phyloP scores from a whole-genome alignment of 2,888 invertebrate species.

The Dione juno region DNA sequence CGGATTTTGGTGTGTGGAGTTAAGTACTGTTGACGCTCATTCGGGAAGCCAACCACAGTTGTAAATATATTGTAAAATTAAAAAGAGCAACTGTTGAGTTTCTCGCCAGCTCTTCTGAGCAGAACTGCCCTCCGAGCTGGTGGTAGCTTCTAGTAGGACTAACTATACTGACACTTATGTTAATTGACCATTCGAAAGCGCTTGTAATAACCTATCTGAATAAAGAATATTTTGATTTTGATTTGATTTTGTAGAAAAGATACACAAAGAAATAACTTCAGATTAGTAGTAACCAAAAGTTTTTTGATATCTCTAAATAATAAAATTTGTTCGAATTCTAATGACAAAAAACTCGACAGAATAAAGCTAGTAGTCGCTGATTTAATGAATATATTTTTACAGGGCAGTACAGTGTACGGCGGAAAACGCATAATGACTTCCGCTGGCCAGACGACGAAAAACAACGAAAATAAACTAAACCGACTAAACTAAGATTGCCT shows the following conservation, averaged over 20 bases:
- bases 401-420: slow-evolving; percentile 70
- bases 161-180: too few species aligned
- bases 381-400: slow-evolving; percentile 80
- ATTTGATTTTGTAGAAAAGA: neutral
- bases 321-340: slow-evolving; percentile 39
- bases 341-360: slow-evolving; percentile 55
- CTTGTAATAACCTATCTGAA: too few species aligned
- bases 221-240: too few species aligned
- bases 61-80: too few species aligned
- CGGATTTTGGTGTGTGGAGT: too few species aligned
- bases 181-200: too few species aligned
- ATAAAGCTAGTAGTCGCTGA: slow-evolving; percentile 65
- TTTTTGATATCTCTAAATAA: slow-evolving; percentile 30
- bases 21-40: too few species aligned
- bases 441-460: slow-evolving; percentile 71
- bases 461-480: slow-evolving; percentile 71
- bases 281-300: slow-evolving; percentile 37
- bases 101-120: too few species aligned
- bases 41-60: too few species aligned
- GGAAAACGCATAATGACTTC: slow-evolving; percentile 82
- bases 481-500: slow-evolving; percentile 47
- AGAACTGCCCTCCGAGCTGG: too few species aligned
- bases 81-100: too few species aligned
- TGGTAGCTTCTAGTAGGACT: too few species aligned
- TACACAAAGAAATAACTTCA: slow-evolving; percentile 7